Conservation (phyloP, 2,888 invertebrate species). For the Coelogynopora nodosa region DNA sequence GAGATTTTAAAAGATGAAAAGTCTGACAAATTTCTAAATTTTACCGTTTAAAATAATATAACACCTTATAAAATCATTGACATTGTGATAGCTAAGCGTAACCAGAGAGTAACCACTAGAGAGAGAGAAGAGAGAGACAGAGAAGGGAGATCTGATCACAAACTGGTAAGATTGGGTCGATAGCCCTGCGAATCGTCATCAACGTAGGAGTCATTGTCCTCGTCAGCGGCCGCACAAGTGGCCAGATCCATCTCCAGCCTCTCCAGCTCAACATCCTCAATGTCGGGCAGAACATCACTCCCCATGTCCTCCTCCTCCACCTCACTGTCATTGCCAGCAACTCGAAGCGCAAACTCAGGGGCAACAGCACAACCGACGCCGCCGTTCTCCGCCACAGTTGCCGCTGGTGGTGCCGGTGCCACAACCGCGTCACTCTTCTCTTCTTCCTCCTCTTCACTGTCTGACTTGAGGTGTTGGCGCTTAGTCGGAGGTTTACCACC, state of each 20-base stretch:
- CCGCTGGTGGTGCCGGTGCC: neutral
- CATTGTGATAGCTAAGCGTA: no score
- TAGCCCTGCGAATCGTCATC: conserved; percentile 4
- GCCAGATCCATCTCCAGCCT: neutral
- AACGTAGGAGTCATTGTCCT: neutral
- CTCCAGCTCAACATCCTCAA: neutral
- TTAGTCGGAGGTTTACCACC: neutral
- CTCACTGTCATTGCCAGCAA: neutral
- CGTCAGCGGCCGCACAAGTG: neutral
- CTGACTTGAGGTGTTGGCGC: neutral
- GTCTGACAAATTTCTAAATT: neutral
- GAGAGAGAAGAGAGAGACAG: neutral
- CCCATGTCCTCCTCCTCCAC: conserved; percentile 2
- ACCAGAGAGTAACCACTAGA: no score
- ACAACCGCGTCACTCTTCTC: neutral
- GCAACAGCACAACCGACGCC: no score
- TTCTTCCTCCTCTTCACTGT: neutral
- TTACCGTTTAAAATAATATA: no score
- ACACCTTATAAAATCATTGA: no score
- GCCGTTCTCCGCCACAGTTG: neutral
- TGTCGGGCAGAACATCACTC: neutral
- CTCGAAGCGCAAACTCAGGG: no score
- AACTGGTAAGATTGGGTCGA: neutral
- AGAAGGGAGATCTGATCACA: neutral
- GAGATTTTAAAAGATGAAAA: neutral